A percentile compares a stretch with the other conserved stretches of the same genome.
These are phyloP conservation scores for Ochropleura leucogaster DNA, from an alignment of 2,888 invertebrate genomes.

Conservation along the genomic window DNA sequence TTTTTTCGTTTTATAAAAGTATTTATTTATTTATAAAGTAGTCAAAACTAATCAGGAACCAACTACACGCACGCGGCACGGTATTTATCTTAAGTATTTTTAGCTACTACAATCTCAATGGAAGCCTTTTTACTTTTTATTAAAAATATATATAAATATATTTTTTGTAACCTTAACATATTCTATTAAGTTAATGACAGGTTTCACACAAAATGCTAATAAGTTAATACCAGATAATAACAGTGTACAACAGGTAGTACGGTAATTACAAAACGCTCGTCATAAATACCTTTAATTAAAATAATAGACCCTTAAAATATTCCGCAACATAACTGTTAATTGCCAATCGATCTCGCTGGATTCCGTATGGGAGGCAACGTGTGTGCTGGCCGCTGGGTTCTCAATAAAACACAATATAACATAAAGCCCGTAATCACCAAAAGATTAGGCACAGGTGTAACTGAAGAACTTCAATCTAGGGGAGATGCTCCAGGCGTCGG, in stretches of 20 bases:
- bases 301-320: slow-evolving; percentile 14
- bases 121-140: background rate
- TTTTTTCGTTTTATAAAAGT: background rate
- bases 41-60: no score
- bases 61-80: background rate
- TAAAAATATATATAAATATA: background rate
- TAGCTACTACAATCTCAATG: background rate
- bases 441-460: background rate
- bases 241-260: background rate
- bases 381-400: background rate
- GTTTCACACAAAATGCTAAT: slow-evolving; percentile 14
- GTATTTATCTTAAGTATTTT: background rate
- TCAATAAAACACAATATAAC: background rate
- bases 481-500: no score
- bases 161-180: slow-evolving; percentile 9
- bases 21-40: background rate
- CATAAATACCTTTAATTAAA: slow-evolving; percentile 7
- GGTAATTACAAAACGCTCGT: slow-evolving; percentile 5
- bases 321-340: slow-evolving; percentile 13
- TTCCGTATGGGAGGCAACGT: background rate
- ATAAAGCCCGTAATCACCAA: background rate
- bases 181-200: slow-evolving; percentile 26
- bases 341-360: background rate
- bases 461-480: no score
- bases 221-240: slow-evolving; percentile 20